Evolutionary conservation across 2,113 vertebrate species (phyloP).

Genomic region (Rhinogobius similis): DNA sequence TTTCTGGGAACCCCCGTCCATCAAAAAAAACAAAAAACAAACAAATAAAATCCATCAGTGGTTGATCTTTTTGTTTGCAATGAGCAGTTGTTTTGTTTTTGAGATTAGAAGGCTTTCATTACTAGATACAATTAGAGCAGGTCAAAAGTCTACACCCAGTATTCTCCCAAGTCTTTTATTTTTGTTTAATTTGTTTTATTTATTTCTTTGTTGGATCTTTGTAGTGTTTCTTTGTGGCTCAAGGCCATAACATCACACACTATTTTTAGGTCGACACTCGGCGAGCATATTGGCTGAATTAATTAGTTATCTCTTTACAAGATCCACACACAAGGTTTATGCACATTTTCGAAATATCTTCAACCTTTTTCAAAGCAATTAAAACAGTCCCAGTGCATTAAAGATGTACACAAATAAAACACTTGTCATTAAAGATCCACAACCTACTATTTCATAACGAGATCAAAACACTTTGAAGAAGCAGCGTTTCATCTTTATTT

Average conservation of each 20-base stretch:
- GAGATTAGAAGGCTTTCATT: neutral
- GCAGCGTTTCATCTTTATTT: no score
- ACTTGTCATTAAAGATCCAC: neutral
- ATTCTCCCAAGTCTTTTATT: neutral
- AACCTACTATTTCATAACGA: neutral
- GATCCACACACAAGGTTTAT: neutral
- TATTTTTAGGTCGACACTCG: neutral
- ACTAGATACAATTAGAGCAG: conserved; percentile 6
- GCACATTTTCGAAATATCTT: neutral
- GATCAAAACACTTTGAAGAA: neutral
- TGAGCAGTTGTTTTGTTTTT: conserved; percentile 7
- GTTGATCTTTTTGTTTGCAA: no score
- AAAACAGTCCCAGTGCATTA: neutral
- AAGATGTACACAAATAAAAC: neutral
- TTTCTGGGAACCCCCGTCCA: no score
- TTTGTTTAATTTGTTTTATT: neutral
- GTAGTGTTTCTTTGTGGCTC: conserved; percentile 4
- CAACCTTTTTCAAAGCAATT: conserved; percentile 3
- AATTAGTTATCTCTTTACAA: conserved; percentile 4
- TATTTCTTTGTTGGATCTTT: neutral
- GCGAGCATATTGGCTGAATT: neutral
- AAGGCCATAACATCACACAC: conserved; percentile 3
- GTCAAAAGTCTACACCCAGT: conserved; percentile 2
- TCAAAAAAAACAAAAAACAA: no score
- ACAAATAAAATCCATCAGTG: no score